Evolutionary conservation across 1,140 invertebrate species (phyloP).

Genomic region (Probaryconus sp.): DNA sequence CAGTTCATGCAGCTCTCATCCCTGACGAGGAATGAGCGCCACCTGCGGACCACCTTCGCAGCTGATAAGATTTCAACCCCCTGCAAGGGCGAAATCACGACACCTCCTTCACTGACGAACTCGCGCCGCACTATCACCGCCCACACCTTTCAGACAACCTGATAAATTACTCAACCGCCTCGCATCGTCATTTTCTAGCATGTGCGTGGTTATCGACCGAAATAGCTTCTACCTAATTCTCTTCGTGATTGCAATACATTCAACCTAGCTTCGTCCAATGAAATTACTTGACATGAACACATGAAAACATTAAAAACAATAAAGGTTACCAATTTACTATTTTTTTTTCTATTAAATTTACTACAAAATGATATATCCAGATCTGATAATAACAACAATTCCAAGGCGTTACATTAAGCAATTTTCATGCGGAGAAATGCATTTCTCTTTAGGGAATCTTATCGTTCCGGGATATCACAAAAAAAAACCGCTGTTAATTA

Average conservation of each 20-base stretch:
- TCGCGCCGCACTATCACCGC: constrained; percentile 50
- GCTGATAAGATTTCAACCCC: constrained; percentile 64
- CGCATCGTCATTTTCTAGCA: constrained; percentile 52
- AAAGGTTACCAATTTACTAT: no score
- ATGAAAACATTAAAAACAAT: constrained; percentile 41
- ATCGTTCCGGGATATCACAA: no score
- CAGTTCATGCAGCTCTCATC: constrained; percentile 4
- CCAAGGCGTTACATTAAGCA: no score
- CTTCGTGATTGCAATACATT: constrained; percentile 55
- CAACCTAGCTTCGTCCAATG: constrained; percentile 27
- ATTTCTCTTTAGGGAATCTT: no score
- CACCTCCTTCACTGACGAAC: constrained; percentile 49
- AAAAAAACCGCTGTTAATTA: no score
- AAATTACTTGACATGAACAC: constrained; percentile 54
- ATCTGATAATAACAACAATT: no score
- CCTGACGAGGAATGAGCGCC: constrained; percentile 6
- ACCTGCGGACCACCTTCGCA: constrained; percentile 31
- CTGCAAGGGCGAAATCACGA: constrained; percentile 41
- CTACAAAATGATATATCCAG: no score
- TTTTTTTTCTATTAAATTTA: no score
- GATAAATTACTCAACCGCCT: constrained; percentile 62
- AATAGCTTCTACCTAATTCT: constrained; percentile 54
- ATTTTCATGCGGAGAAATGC: no score
- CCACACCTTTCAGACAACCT: constrained; percentile 61
- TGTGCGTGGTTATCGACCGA: constrained; percentile 57